These are phyloP conservation scores for Liposcelis brunnea DNA, from an alignment of 2,888 invertebrate genomes.

Conservation along the genomic window DNA sequence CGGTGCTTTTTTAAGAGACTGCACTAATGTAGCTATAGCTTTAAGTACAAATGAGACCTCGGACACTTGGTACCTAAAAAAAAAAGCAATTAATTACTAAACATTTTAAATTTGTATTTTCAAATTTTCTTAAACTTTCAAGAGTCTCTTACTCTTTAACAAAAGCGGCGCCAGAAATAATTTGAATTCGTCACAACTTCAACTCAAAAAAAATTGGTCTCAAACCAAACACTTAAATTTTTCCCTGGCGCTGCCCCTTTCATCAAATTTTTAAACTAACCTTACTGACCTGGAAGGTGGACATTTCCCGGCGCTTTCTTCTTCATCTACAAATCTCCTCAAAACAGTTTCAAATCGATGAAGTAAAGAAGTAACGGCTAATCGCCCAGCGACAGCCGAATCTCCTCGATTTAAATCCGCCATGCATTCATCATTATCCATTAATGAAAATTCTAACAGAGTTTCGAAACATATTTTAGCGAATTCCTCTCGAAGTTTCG, in stretches of 20 bases:
- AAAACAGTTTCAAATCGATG: conserved; percentile 83
- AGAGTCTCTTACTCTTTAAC: conserved; percentile 1
- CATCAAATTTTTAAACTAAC: too few relatives aligned
- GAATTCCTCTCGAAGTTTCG: conserved; percentile 78
- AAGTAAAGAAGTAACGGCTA: conserved; percentile 81
- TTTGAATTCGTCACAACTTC: too few relatives aligned
- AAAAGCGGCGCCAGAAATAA: not conserved
- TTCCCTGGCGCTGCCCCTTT: too few relatives aligned
- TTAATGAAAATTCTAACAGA: conserved; percentile 76
- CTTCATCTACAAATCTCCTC: conserved; percentile 69
- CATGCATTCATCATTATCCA: conserved; percentile 35
- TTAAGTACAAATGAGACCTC: conserved; percentile 93
- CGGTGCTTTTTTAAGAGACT: conserved; percentile 83
- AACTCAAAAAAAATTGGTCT: too few relatives aligned
- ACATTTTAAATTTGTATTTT: conserved; percentile 2
- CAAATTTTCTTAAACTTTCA: not conserved
- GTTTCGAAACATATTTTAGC: conserved; percentile 95
- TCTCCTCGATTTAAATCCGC: conserved; percentile 23
- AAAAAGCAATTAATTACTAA: not conserved
- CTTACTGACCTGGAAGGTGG: conserved; percentile 54
- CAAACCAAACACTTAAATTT: too few relatives aligned
- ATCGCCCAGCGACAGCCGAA: conserved; percentile 46
- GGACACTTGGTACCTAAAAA: conserved; percentile 67
- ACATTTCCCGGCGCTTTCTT: conserved; percentile 66
- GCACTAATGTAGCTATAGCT: conserved; percentile 80